These are phyloP conservation scores for Sturnus vulgaris DNA, from an alignment of 2,113 vertebrate genomes.

Conservation along the genomic window DNA sequence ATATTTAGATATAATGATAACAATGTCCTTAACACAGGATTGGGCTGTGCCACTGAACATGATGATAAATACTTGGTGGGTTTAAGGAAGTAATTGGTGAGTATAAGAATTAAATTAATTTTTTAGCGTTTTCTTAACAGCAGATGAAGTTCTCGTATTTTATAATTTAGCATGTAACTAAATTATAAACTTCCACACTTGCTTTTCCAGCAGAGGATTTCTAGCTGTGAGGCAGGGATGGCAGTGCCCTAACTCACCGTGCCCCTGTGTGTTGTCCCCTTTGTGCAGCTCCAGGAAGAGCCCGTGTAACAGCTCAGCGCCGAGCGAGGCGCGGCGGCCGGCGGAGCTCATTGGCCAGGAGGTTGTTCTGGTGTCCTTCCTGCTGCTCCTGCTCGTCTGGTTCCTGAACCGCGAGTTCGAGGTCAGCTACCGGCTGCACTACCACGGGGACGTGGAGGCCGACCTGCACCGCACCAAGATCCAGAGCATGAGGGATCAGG, in stretches of 20 bases:
- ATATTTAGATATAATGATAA: background rate
- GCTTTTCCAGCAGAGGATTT: background rate
- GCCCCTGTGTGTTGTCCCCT: background rate
- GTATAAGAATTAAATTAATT: background rate
- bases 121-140: background rate
- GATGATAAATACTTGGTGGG: background rate
- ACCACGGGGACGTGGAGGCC: slow-evolving; percentile 94
- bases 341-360: slow-evolving; percentile 82
- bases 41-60: background rate
- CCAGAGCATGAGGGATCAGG: slow-evolving; percentile 95
- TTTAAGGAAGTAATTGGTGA: background rate
- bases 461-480: slow-evolving; percentile 95
- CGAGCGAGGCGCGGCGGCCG: background rate
- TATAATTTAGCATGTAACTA: background rate
- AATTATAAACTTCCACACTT: background rate
- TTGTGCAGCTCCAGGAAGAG: slow-evolving; percentile 51
- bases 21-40: background rate
- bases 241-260: background rate
- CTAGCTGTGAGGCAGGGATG: background rate
- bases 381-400: slow-evolving; percentile 94
- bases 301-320: slow-evolving; percentile 36
- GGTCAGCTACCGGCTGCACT: slow-evolving; percentile 97
- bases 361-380: slow-evolving; percentile 84
- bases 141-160: background rate
- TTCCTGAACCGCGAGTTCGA: slow-evolving; percentile 97